phyloP scores from a whole-genome alignment of 2,113 vertebrate species.

The Scomber colias region DNA sequence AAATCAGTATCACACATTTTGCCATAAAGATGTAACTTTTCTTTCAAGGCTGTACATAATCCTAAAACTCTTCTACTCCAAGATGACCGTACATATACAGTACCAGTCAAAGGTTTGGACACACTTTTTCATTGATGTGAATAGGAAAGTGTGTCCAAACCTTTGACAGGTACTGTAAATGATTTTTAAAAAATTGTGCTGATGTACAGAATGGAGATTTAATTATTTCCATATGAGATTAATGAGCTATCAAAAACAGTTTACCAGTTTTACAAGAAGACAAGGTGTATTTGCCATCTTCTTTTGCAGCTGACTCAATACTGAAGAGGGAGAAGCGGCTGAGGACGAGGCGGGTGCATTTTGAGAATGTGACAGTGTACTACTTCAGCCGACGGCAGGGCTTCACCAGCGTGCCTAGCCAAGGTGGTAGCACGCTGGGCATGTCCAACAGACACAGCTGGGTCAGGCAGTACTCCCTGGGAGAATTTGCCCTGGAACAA shows the following conservation, averaged over 20 bases:
- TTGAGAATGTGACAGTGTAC: conserved; percentile 98
- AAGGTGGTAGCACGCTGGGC: conserved; percentile 97
- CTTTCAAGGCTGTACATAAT: conserved; percentile 16
- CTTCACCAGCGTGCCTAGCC: conserved; percentile 98
- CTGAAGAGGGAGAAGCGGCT: conserved; percentile 96
- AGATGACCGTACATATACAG: conserved; percentile 6
- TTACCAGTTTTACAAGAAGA: conserved; percentile 2
- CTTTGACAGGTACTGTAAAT: not conserved
- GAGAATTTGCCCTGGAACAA: conserved; percentile 96
- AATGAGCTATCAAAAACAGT: conserved; percentile 30
- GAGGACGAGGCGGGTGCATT: conserved; percentile 94
- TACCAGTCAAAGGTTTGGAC: too few relatives aligned
- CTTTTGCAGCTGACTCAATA: conserved; percentile 91
- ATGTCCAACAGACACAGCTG: conserved; percentile 98
- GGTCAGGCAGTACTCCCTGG: conserved; percentile 93
- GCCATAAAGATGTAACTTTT: conserved; percentile 31
- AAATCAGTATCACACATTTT: conserved; percentile 8
- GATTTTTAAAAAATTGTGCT: not conserved
- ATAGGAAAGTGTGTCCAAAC: too few relatives aligned
- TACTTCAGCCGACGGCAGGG: conserved; percentile 97
- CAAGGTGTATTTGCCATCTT: conserved; percentile 2
- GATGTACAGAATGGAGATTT: conserved; percentile 10
- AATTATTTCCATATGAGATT: conserved; percentile 17
- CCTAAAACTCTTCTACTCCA: conserved; percentile 4
- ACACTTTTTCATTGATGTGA: too few relatives aligned